Evolutionary conservation across 2,113 vertebrate species (phyloP).

Genomic region (Sula dactylatra): DNA sequence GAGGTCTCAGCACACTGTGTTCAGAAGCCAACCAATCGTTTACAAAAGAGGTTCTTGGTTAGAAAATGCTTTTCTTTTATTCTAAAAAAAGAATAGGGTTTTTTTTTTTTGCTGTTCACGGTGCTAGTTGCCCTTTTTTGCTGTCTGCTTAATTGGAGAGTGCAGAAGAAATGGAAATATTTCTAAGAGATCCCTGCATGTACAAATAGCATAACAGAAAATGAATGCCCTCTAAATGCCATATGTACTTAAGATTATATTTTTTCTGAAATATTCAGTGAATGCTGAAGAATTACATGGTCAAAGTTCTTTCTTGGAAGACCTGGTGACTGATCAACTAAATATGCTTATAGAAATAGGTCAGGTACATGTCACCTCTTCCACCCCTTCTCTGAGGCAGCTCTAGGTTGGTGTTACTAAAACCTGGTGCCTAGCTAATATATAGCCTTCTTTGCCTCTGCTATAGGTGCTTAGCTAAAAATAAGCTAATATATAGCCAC

Average conservation of each 20-base stretch:
- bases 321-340: not conserved
- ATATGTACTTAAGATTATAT: not conserved
- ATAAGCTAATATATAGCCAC: not conserved
- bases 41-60: not conserved
- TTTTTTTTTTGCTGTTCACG: not conserved
- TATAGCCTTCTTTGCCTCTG: not conserved
- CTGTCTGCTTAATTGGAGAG: not conserved
- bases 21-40: not conserved
- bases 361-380: not conserved
- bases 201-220: not conserved
- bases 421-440: not conserved
- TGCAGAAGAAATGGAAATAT: not conserved
- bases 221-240: not conserved
- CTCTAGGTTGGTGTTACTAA: not conserved
- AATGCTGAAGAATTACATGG: not conserved
- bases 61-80: not conserved
- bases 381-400: not conserved
- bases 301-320: not conserved
- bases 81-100: not conserved
- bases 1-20: not conserved
- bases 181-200: not conserved
- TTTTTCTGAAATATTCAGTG: not conserved
- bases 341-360: not conserved
- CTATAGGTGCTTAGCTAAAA: not conserved
- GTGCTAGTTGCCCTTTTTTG: not conserved